Evolutionary conservation across 2,113 vertebrate species (phyloP).

Genomic region (Periophthalmodon schlosseri): DNA sequence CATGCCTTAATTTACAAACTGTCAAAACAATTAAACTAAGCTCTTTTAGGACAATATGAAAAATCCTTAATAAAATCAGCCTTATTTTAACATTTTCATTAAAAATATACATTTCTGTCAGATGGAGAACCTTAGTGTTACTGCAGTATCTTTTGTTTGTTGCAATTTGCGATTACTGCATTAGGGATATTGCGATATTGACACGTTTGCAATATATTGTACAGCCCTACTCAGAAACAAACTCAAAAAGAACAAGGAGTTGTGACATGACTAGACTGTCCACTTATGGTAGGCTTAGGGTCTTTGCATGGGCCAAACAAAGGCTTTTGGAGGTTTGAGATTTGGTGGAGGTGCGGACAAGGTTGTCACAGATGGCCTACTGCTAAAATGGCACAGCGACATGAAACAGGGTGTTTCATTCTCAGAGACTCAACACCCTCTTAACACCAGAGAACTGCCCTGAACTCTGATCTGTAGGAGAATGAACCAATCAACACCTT

Average conservation of each 20-base stretch:
- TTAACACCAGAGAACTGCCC: conserved; percentile 73
- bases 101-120: too few relatives aligned
- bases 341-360: conserved; percentile 59
- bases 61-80: too few relatives aligned
- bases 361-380: conserved; percentile 69
- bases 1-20: too few relatives aligned
- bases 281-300: conserved; percentile 37
- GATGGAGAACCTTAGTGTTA: too few relatives aligned
- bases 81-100: too few relatives aligned
- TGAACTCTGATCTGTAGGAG: conserved; percentile 65
- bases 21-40: too few relatives aligned
- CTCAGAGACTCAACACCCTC: conserved; percentile 66
- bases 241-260: not conserved
- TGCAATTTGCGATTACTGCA: too few relatives aligned
- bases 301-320: conserved; percentile 37
- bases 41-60: too few relatives aligned
- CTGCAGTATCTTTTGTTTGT: too few relatives aligned
- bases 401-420: conserved; percentile 74
- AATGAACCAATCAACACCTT: conserved; percentile 76
- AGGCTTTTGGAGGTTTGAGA: conserved; percentile 47
- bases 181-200: too few relatives aligned
- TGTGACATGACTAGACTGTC: not conserved
- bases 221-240: not conserved
- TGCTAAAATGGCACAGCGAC: conserved; percentile 65
- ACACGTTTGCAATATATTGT: too few relatives aligned